Percentiles rank a stretch among this genome's conserved stretches.
Evolutionary conservation across 1,140 invertebrate genomes (phyloP).

Genomic region (Drosophila rufa): DNA sequence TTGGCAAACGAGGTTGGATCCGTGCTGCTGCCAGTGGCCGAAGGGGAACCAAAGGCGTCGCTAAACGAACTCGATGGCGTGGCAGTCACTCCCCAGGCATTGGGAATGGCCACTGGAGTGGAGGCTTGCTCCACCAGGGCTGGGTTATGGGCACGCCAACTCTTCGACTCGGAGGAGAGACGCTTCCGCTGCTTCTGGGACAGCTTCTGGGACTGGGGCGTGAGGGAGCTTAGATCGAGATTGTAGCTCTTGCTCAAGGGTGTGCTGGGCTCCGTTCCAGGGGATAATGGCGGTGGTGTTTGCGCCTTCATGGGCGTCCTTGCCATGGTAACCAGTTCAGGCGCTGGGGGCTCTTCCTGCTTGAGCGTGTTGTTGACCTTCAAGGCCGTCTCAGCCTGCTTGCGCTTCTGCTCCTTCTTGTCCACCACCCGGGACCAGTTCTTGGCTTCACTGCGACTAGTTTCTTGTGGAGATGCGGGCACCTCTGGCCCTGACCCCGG

Average conservation of each 20-base stretch:
- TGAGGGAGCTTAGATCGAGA: slow-evolving; percentile 71
- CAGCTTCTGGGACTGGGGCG: slow-evolving; percentile 84
- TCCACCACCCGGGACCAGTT: slow-evolving; percentile 79
- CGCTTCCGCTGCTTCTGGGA: slow-evolving; percentile 87
- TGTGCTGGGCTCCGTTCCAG: slow-evolving; percentile 33
- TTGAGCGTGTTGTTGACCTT: slow-evolving; percentile 82
- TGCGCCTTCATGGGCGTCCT: slow-evolving; percentile 42
- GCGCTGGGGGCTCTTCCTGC: slow-evolving; percentile 62
- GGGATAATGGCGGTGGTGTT: slow-evolving; percentile 33
- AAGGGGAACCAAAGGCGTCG: slow-evolving; percentile 41
- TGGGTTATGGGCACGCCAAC: slow-evolving; percentile 34
- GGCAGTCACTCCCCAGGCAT: slow-evolving; percentile 72
- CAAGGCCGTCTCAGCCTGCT: slow-evolving; percentile 70
- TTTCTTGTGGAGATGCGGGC: slow-evolving; percentile 10
- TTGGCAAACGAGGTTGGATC: slow-evolving; percentile 81
- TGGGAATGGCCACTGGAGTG: slow-evolving; percentile 59
- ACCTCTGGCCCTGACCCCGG: slow-evolving; percentile 26
- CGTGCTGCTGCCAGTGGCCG: slow-evolving; percentile 53
- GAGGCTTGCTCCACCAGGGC: slow-evolving; percentile 27
- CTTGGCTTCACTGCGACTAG: slow-evolving; percentile 36
- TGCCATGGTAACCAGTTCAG: slow-evolving; percentile 28
- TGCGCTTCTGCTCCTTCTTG: slow-evolving; percentile 79
- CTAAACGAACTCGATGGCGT: slow-evolving; percentile 26
- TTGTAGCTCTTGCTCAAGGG: slow-evolving; percentile 68
- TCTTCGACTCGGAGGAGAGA: slow-evolving; percentile 77